These are phyloP conservation scores for Scolanthus callimorphus DNA, from an alignment of 92 coral and sea anemone genomes.

Conservation along the genomic window DNA sequence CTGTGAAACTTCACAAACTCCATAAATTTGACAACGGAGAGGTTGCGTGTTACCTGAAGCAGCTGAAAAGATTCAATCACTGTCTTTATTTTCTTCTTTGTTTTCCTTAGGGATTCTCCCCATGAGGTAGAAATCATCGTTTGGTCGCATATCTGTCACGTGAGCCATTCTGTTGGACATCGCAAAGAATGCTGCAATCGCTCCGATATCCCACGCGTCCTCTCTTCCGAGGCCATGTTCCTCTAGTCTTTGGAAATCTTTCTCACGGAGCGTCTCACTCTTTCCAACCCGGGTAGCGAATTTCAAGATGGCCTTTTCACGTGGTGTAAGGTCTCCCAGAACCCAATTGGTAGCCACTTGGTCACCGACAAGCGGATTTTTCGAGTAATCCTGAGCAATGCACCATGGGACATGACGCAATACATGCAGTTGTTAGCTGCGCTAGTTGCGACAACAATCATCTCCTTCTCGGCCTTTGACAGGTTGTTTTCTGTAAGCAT, in stretches of 20 bases:
- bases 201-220: conserved; percentile 95
- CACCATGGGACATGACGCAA: conserved; percentile 95
- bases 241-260: conserved; percentile 66
- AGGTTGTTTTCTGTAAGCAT: conserved; percentile 84
- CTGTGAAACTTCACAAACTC: too few species aligned
- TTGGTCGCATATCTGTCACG: conserved; percentile 85
- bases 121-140: conserved; percentile 83
- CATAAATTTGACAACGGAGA: too few species aligned
- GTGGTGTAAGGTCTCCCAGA: conserved; percentile 69
- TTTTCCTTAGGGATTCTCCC: conserved; percentile 68
- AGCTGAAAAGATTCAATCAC: too few species aligned
- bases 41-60: too few species aligned
- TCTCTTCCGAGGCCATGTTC: conserved; percentile 67
- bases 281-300: conserved; percentile 77
- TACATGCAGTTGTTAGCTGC: conserved; percentile 94
- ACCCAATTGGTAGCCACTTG: conserved; percentile 94
- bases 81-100: background rate
- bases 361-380: conserved; percentile 82
- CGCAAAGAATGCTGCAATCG: conserved; percentile 92
- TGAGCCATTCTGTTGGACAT: conserved; percentile 94
- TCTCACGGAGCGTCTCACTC: conserved; percentile 70
- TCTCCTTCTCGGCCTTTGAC: conserved; percentile 89
- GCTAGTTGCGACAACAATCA: conserved; percentile 94
- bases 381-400: conserved; percentile 88
- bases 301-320: conserved; percentile 84